Conservation (phyloP, 2,888 invertebrate genomes). For the Eilema griseolum region DNA sequence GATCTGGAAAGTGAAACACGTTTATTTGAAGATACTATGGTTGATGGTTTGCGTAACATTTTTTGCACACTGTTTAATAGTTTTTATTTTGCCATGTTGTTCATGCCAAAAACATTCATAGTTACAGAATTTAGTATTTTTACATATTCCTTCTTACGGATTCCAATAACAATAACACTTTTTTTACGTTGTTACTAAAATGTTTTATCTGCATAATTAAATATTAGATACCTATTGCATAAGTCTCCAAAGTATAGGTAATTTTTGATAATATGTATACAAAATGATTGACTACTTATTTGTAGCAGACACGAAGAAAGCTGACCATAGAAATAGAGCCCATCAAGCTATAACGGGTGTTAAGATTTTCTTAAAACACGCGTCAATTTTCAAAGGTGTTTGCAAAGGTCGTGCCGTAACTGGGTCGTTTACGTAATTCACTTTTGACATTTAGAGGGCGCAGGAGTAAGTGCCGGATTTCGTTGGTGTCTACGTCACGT, state of each 20-base stretch:
- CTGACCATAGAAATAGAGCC: conserved; percentile 49
- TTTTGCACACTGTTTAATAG: conserved; percentile 6
- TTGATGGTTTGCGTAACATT: conserved; percentile 21
- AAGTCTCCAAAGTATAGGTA: not conserved
- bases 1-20: conserved; percentile 25
- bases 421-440: conserved; percentile 72
- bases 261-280: not conserved
- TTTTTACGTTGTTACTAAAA: too few species aligned
- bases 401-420: conserved; percentile 70
- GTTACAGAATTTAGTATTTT: not conserved
- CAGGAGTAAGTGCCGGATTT: conserved; percentile 56
- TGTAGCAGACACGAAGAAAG: not conserved
- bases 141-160: not conserved
- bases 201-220: not conserved
- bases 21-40: conserved; percentile 28
- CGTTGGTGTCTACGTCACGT: conserved; percentile 57
- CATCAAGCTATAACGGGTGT: conserved; percentile 60
- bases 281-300: not conserved
- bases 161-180: not conserved
- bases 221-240: not conserved
- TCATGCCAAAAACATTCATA: not conserved
- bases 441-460: conserved; percentile 77
- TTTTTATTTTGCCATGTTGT: not conserved
- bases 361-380: conserved; percentile 72
- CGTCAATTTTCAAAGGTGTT: conserved; percentile 75